phyloP scores from a whole-genome alignment of 2,113 vertebrate species.

The Notiomystis cincta region DNA sequence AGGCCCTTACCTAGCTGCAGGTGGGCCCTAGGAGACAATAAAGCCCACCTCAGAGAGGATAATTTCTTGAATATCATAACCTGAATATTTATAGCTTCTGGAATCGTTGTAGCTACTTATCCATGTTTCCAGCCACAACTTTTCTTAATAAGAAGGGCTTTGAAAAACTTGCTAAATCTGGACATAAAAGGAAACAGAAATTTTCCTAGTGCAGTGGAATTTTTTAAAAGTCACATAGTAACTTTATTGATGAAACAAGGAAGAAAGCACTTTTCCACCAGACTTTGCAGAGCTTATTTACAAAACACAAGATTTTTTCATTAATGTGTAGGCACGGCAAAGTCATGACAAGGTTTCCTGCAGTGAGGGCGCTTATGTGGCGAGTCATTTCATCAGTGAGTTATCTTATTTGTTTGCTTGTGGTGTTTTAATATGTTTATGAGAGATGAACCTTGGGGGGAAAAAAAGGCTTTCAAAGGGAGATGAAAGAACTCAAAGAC shows the following conservation, averaged over 20 bases:
- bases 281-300: constrained; percentile 73
- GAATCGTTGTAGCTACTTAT: constrained; percentile 75
- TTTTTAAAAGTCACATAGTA: constrained; percentile 78
- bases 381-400: constrained; percentile 20
- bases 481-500: not conserved
- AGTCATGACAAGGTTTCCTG: constrained; percentile 40
- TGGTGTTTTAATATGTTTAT: not conserved
- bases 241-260: constrained; percentile 80
- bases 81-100: constrained; percentile 76
- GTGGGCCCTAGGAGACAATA: constrained; percentile 76
- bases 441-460: not conserved
- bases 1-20: constrained; percentile 67
- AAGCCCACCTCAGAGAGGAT: constrained; percentile 70
- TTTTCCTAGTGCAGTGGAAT: constrained; percentile 78
- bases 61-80: constrained; percentile 73
- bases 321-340: constrained; percentile 37
- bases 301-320: constrained; percentile 70
- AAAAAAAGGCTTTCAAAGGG: not conserved
- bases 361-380: not conserved
- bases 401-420: constrained; percentile 15
- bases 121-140: constrained; percentile 75
- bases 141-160: constrained; percentile 82
- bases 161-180: constrained; percentile 79
- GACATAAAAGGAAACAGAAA: constrained; percentile 79
- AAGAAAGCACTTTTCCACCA: constrained; percentile 76